A percentile compares a stretch with the other conserved stretches of the same genome.
phyloP scores from a whole-genome alignment of 2,113 vertebrate genomes.

The Entomyzon cyanotis region DNA sequence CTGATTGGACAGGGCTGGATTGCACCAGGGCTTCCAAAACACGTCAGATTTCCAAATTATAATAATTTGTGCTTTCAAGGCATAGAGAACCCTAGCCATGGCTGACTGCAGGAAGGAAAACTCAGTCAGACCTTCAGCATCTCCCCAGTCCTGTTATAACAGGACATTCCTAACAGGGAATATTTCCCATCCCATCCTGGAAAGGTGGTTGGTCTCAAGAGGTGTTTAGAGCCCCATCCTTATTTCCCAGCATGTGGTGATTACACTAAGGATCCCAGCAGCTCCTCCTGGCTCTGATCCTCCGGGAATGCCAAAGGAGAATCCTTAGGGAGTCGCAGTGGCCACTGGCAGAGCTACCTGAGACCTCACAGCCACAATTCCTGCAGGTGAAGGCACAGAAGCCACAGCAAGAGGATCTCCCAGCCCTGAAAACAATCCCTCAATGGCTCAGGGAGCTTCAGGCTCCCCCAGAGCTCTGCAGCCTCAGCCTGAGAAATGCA shows the following conservation, averaged over 20 bases:
- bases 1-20: neutral
- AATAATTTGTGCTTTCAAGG: neutral
- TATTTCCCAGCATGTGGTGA: neutral
- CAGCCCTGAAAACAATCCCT: neutral
- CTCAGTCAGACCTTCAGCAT: neutral
- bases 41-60: neutral
- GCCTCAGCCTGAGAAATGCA: slow-evolving; percentile 7
- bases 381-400: neutral
- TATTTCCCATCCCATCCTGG: neutral
- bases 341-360: neutral
- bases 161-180: neutral
- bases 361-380: neutral
- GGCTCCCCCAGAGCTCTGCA: neutral
- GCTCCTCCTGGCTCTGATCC: neutral
- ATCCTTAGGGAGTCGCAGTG: neutral
- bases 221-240: neutral
- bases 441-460: fast-evolving
- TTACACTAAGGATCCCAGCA: neutral
- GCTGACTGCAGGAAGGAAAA: neutral
- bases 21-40: neutral
- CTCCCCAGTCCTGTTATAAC: neutral
- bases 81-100: neutral
- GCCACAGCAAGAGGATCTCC: neutral
- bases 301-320: neutral
- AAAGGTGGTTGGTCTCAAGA: neutral